These are phyloP conservation scores for Athene noctua DNA, from an alignment of 2,113 vertebrate genomes.

Conservation along the genomic window DNA sequence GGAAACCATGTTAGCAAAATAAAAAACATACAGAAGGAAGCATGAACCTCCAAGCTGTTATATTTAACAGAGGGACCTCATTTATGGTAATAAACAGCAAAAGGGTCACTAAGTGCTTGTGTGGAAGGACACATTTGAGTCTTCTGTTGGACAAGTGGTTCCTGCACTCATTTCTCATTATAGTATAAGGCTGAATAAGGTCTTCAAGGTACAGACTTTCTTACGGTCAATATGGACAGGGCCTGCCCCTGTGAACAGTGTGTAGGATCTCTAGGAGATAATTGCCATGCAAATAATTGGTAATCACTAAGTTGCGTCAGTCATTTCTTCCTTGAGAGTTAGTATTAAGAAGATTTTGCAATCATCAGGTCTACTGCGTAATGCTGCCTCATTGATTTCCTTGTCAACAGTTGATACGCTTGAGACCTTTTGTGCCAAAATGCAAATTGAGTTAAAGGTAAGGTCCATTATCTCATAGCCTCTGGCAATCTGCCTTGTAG, in stretches of 20 bases:
- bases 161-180: not conserved
- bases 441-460: not conserved
- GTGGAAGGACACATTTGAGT: not conserved
- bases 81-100: not conserved
- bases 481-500: not conserved
- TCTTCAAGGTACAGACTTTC: not conserved
- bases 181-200: not conserved
- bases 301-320: not conserved
- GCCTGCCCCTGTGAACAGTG: not conserved
- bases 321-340: not conserved
- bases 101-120: not conserved
- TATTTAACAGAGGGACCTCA: not conserved
- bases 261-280: not conserved
- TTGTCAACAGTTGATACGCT: fast-evolving
- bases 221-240: not conserved
- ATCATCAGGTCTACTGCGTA: not conserved
- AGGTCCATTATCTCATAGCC: not conserved
- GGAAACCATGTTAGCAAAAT: not conserved
- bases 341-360: not conserved
- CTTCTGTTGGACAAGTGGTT: not conserved
- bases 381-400: not conserved
- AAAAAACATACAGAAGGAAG: not conserved
- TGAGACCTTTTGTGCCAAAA: not conserved
- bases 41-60: not conserved
- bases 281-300: not conserved